phyloP scores from a whole-genome alignment of 2,888 invertebrate species.

The Hyposoter dolosus region DNA sequence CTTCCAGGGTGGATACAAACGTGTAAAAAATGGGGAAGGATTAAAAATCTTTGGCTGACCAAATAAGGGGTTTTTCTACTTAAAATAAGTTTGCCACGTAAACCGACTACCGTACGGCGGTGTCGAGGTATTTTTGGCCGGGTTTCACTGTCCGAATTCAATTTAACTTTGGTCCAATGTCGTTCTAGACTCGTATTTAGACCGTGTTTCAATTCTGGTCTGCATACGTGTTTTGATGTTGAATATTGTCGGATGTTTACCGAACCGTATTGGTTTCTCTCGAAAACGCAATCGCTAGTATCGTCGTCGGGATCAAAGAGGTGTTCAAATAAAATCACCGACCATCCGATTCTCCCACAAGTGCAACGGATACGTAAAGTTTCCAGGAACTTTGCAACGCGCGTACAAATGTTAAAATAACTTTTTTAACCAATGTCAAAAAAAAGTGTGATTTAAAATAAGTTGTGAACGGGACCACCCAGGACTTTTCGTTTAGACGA shows the following conservation, averaged over 20 bases:
- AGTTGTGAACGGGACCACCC: neutral
- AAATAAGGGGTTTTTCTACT: neutral
- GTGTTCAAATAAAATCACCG: conserved; percentile 14
- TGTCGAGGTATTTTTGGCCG: conserved; percentile 19
- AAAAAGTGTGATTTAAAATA: neutral
- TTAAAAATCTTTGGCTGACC: neutral
- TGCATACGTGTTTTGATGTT: conserved; percentile 27
- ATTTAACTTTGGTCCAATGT: conserved; percentile 59
- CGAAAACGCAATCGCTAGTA: conserved; percentile 15
- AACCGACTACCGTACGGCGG: neutral
- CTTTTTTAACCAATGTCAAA: neutral
- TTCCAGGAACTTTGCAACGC: neutral
- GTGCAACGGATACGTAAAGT: neutral
- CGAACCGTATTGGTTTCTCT: neutral
- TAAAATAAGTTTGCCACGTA: neutral
- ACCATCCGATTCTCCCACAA: neutral
- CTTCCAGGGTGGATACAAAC: neutral
- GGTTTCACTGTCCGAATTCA: conserved; percentile 63
- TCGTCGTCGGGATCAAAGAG: conserved; percentile 3
- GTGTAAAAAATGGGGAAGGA: neutral
- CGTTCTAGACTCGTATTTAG: conserved; percentile 45
- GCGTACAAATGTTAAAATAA: neutral
- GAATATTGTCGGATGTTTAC: conserved; percentile 20
- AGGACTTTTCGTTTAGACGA: neutral
- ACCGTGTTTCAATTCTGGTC: conserved; percentile 30